Evolutionary conservation across 2,113 vertebrate species (phyloP).

Genomic region (Himantopus leucocephalus): DNA sequence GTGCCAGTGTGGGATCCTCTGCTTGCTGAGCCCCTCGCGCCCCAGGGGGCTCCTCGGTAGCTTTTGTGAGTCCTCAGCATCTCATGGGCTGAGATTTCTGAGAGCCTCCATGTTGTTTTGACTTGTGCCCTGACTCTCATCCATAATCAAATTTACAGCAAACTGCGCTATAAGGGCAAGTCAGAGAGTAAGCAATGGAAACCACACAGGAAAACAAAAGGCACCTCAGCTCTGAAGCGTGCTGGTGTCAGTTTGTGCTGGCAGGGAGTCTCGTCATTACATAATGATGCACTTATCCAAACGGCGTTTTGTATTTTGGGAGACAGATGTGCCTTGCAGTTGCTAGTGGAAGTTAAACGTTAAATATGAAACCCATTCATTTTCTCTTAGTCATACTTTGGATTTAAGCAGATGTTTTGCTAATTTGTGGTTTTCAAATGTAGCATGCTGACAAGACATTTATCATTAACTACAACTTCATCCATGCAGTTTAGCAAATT

Average conservation of each 20-base stretch:
- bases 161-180: background rate
- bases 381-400: constrained; percentile 69
- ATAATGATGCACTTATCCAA: constrained; percentile 32
- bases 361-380: constrained; percentile 69
- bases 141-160: background rate
- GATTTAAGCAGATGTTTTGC: constrained; percentile 65
- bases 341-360: constrained; percentile 48
- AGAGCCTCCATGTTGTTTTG: background rate
- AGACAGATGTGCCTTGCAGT: constrained; percentile 63
- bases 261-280: constrained; percentile 8
- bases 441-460: constrained; percentile 63
- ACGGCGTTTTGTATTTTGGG: background rate
- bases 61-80: background rate
- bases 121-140: background rate
- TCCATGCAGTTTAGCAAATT: constrained; percentile 61
- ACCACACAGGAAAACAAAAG: background rate
- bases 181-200: background rate
- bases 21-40: fast-evolving
- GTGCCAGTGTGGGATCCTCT: background rate
- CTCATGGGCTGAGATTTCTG: background rate
- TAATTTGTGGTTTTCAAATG: constrained; percentile 63
- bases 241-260: constrained; percentile 12
- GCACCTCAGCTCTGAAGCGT: background rate
- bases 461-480: constrained; percentile 51
- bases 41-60: background rate